These are phyloP conservation scores for Gryllus longicercus DNA, from an alignment of 2,888 invertebrate species.

Conservation along the genomic window DNA sequence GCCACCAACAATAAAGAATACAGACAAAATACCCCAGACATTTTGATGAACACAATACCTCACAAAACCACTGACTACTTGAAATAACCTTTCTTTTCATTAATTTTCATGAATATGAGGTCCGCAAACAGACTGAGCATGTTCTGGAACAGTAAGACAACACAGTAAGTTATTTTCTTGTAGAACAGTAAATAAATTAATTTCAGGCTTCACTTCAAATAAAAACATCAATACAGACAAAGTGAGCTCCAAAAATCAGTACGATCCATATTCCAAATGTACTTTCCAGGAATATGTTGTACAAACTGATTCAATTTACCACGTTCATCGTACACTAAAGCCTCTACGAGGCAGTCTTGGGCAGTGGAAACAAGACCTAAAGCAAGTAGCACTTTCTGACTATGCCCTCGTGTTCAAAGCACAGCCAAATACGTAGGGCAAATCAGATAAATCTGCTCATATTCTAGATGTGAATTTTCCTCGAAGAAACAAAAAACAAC, in stretches of 20 bases:
- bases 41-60: too few relatives aligned
- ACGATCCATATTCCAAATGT: not conserved
- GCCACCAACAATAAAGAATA: too few relatives aligned
- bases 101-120: too few relatives aligned
- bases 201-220: not conserved
- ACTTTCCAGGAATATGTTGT: not conserved
- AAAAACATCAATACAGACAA: not conserved
- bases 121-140: too few relatives aligned
- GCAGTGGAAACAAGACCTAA: not conserved
- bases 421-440: too few relatives aligned
- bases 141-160: too few relatives aligned
- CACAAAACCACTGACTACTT: too few relatives aligned
- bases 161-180: too few relatives aligned
- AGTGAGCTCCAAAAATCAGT: conserved; percentile 5
- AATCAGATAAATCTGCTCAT: not conserved
- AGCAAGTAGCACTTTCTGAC: not conserved
- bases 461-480: not conserved
- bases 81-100: too few relatives aligned
- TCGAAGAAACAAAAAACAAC: not conserved
- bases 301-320: not conserved
- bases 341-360: not conserved
- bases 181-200: too few relatives aligned
- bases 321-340: not conserved
- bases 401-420: not conserved
- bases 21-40: too few relatives aligned